Evolutionary conservation across 2,888 invertebrate species (phyloP).

Genomic region (Antheraea yamamai): DNA sequence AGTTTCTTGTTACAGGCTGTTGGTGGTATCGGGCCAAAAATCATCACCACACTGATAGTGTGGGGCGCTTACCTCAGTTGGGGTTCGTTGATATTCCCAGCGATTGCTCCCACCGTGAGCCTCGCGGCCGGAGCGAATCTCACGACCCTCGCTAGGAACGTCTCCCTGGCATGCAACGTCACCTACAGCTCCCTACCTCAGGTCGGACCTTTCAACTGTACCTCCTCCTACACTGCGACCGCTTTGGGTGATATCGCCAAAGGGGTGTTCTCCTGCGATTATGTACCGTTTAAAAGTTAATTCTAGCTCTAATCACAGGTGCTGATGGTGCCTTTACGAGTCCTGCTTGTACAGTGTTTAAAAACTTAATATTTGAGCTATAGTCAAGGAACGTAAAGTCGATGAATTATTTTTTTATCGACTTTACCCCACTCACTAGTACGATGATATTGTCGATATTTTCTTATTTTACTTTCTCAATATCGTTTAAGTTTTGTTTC

Average conservation of each 20-base stretch:
- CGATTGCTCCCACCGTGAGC: slow-evolving; percentile 28
- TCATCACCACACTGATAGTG: slow-evolving; percentile 87
- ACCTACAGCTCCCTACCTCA: slow-evolving; percentile 33
- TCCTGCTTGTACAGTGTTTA: background rate
- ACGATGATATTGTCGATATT: background rate
- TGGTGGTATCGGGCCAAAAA: slow-evolving; percentile 89
- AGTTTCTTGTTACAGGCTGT: slow-evolving; percentile 76
- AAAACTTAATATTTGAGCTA: background rate
- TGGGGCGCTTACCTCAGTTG: slow-evolving; percentile 89
- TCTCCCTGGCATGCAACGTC: slow-evolving; percentile 44
- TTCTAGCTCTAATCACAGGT: background rate
- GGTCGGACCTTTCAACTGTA: slow-evolving; percentile 47
- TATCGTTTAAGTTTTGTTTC: no score
- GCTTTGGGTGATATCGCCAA: slow-evolving; percentile 35
- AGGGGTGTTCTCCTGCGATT: slow-evolving; percentile 52
- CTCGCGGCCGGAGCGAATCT: background rate
- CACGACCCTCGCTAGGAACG: slow-evolving; percentile 28
- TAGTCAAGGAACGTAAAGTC: background rate
- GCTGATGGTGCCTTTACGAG: slow-evolving; percentile 32
- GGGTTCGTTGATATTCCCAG: slow-evolving; percentile 85
- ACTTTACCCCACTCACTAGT: background rate
- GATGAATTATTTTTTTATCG: background rate
- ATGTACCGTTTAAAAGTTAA: slow-evolving; percentile 21
- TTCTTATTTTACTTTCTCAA: no score
- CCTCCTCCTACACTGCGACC: slow-evolving; percentile 35